Base-by-base conservation (phyloP, 1,140 invertebrate genomes). In the Pachypeltis micranthus region DNA sequence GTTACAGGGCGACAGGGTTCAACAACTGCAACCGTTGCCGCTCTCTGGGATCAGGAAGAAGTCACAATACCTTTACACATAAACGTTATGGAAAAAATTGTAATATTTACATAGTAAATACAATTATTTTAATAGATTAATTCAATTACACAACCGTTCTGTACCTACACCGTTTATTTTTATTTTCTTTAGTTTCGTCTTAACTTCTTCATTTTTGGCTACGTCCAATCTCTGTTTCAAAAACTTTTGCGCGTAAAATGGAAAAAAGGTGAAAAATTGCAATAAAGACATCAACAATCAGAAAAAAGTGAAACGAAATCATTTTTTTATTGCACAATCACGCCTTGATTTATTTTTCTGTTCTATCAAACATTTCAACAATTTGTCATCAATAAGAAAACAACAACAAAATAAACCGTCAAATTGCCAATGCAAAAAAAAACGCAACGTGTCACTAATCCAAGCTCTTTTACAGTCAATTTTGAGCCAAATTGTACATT, bases 91-190 rank as follows among this genome's bases (percentile, higher is more conserved):
- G 23, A 51, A 51, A 51, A 21, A 51, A 51, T 51, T 39, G 31
- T 62, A 62, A 51, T 62, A 62, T 62, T 54, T 62, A 51, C 28
- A 62, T 62, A 62, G 60, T 62, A 62, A 62, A 62, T 62, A 62
- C 28, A 51, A 62, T 62, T 62, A 62, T 62, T 62, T 62, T 62
- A 62, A 62, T 62, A 62, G 26, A 62, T 26, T 62, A 62, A 51
- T 31, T 62, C 47, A 24, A 39, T 61, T 61, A 39, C 25, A 61
- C 31, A 31, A 61, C 59, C 31, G n/a, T 61, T 39, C 47, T 61
- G 31, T 44, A 44, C 59, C 59, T 61, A 25, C 59, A 61, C 31
- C 59, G 28, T 56, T 26, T 54, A 21, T 54, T 54, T 19, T 54
- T 54, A 54, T 3, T 19, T 23, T 3, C n/a, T 54, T 7, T 54